Evolutionary conservation across 1,140 invertebrate genomes (phyloP), one percentile per base, ranked within the genome.

Genomic region (Aphelinus certus): DNA sequence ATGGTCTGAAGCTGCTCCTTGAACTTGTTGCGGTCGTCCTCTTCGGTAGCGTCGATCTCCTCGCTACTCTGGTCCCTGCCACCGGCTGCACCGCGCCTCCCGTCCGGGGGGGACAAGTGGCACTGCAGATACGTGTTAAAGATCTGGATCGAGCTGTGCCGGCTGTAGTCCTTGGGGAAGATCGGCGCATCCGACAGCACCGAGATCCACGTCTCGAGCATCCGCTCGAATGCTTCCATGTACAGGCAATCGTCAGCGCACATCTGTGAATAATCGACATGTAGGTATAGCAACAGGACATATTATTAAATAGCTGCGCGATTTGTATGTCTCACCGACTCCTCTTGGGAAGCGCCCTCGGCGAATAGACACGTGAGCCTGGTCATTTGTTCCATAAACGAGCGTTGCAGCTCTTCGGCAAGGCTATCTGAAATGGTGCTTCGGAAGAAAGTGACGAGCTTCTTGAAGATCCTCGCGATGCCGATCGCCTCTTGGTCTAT

Each of bases 41-140:
- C 93, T 82, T 95, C 93, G 43, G 86, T 86, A 76, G 92, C 91
- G 79, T 93, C 91, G 66, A 92, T 89, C 77, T 93, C 92, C 76
- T 92, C 90, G 9, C 88, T 84, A 46, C 87, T 80, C 69, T 83
- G 78, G 79, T 90, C 88, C 58, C 87, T 89, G 79, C 75, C 66
- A 3, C 77, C 74, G 26, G 26, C 26, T 2, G 60, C n/a, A 46
- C 83, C 83, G 73, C 94, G 90, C 62, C 89, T 91, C 7, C 95
- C 96, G 84, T 96, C 93, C 1, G 95, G 95, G 9, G 94, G 91
- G 49, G 93, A 92, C 65, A 97, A 86, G 86, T 96, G 93, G 79
- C 92, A 94, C 79, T 94, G 91, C n/a, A 97, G 80, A 83, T 95
- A 96, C 7, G 91, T 92, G 81, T 95, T 93, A 84, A 97, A 96